Conservation (phyloP, 2,888 invertebrate genomes). For the Philonicus albiceps region DNA sequence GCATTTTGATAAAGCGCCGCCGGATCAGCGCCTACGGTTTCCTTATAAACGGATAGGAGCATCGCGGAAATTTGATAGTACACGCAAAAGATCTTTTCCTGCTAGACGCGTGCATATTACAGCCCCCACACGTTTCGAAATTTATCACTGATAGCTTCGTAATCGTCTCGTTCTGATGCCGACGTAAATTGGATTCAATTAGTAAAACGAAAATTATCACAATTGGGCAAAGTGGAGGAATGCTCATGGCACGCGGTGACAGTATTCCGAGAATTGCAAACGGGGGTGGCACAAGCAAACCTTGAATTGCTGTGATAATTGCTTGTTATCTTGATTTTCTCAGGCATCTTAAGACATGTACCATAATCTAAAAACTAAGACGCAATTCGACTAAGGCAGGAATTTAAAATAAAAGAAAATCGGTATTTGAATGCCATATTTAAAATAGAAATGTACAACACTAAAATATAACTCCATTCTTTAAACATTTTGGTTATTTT, state of each 20-base stretch:
- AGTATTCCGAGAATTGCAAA: neutral
- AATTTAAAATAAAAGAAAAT: neutral
- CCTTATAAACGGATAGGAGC: neutral
- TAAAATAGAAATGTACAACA: too few relatives aligned
- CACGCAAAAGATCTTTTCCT: neutral
- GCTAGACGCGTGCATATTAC: neutral
- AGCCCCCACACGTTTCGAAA: neutral
- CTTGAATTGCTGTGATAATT: neutral
- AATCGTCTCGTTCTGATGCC: constrained; percentile 5
- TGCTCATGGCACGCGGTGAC: neutral
- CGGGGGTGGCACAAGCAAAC: neutral
- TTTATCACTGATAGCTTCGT: neutral
- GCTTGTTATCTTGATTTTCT: neutral
- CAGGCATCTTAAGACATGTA: neutral
- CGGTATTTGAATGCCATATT: neutral
- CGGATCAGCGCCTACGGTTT: neutral
- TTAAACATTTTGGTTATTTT: too few relatives aligned
- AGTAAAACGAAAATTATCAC: constrained; percentile 13
- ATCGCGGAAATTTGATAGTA: neutral
- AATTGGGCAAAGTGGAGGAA: constrained; percentile 12
- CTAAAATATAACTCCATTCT: too few relatives aligned
- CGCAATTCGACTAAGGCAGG: neutral
- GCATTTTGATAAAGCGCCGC: neutral
- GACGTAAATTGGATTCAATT: constrained; percentile 30
- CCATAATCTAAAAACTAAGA: neutral